Percentiles rank a stretch among this genome's conserved stretches.
Evolutionary conservation across 2,113 vertebrate genomes (phyloP).

Genomic region (Scartelaos histophorus): DNA sequence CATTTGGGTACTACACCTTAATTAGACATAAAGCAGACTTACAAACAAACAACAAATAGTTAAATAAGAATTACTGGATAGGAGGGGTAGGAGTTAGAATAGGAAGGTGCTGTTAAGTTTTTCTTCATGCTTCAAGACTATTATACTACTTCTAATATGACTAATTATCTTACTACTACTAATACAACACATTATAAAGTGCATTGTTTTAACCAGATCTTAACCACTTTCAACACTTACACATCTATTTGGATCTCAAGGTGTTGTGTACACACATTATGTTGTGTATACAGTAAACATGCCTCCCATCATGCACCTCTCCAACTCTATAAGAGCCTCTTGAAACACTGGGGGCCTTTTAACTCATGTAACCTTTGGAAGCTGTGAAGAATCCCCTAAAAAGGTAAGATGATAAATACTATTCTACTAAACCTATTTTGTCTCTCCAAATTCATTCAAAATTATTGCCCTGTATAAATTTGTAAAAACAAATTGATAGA

Average conservation of each 20-base stretch:
- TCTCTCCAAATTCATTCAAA: no score
- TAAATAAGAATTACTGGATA: no score
- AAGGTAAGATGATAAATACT: neutral
- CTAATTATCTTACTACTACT: no score
- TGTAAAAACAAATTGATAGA: neutral
- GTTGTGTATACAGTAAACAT: slow-evolving; percentile 43
- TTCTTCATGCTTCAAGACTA: no score
- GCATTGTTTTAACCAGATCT: neutral
- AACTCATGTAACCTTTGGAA: neutral
- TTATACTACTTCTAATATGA: no score
- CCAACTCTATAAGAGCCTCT: slow-evolving; percentile 17
- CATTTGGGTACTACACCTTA: no score
- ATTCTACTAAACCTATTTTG: neutral
- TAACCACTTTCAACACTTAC: neutral
- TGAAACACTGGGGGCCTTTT: neutral
- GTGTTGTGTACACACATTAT: slow-evolving; percentile 1
- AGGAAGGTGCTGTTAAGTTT: no score
- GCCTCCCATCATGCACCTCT: slow-evolving; percentile 19
- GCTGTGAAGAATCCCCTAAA: neutral
- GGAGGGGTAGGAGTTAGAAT: no score
- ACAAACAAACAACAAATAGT: no score
- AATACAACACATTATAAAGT: neutral
- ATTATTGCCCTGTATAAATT: neutral
- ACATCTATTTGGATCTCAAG: slow-evolving; percentile 23
- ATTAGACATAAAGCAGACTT: no score